Evolutionary conservation across 2,113 vertebrate genomes (phyloP), one percentile per base, ranked within the genome.

Genomic region (Candoia aspera): DNA sequence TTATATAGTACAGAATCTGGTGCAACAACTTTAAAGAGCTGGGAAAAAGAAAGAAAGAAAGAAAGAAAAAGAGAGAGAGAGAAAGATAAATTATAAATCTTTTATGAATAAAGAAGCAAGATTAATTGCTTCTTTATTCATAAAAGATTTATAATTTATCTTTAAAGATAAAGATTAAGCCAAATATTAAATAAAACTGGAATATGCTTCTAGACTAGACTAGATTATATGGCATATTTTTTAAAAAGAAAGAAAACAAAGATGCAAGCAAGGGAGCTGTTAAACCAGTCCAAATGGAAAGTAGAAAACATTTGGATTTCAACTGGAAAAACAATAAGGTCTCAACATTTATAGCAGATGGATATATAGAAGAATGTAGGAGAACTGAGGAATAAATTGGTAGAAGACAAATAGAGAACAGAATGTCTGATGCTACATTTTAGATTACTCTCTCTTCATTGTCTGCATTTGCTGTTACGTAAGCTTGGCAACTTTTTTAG

Each of bases 131-230:
- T n/a, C n/a, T n/a, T n/a, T n/a, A n/a, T n/a, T n/a, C n/a, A n/a
- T n/a, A n/a, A n/a, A n/a, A n/a, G n/a, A n/a, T n/a, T n/a, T n/a
- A n/a, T n/a, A n/a, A n/a, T n/a, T n/a, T n/a, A n/a, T n/a, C n/a
- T n/a, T n/a, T n/a, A n/a, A n/a, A n/a, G n/a, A n/a, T n/a, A n/a
- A n/a, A n/a, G n/a, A n/a, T 37, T 92, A 59, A 64, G 79, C 87
- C 87, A 92, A 85, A 17, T 85, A 29, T 85, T 92, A 92, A 92
- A 92, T 89, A 92, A 89, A 92, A 64, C 49, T 55, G 87, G 87
- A 89, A 55, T 15, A 85, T 84, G 23, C 42, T 89, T 89, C 85
- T 42, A 85, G 85, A 83, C 37, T 37, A 68, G 54, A 84, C 79
- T 88, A 55, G 42, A 57, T n/a, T 5, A 37, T 13, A 49, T 8